Evolutionary conservation across 2,113 vertebrate species (phyloP).

Genomic region (Murina feae): DNA sequence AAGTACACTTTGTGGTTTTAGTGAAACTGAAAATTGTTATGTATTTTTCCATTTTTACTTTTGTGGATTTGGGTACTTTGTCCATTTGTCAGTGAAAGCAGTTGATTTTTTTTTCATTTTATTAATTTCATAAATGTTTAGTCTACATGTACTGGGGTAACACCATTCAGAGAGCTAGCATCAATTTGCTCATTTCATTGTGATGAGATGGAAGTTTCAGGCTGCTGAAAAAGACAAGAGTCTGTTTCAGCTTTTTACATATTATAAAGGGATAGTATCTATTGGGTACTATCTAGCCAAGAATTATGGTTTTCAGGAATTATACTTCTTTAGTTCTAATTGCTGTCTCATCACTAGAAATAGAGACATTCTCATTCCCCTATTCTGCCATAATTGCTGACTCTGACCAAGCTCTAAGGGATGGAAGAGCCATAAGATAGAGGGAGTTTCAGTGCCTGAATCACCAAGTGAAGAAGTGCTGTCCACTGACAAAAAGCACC

Average conservation of each 20-base stretch:
- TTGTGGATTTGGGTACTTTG: neutral
- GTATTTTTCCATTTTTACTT: neutral
- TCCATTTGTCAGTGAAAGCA: neutral
- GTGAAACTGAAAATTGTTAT: neutral
- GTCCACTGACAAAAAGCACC: neutral
- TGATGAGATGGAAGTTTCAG: neutral
- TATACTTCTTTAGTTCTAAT: neutral
- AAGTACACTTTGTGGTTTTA: neutral
- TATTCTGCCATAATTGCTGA: neutral
- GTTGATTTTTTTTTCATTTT: neutral
- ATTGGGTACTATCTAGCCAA: neutral
- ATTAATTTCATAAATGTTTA: neutral
- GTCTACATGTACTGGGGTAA: neutral
- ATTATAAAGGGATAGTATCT: neutral
- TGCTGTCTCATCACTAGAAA: neutral
- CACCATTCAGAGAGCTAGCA: neutral
- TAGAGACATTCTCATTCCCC: neutral
- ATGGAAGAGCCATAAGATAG: neutral
- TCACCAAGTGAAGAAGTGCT: neutral
- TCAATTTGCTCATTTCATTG: neutral
- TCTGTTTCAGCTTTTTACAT: neutral
- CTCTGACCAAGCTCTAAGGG: neutral
- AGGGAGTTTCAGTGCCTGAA: neutral
- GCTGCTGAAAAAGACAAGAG: neutral
- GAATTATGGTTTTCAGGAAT: neutral